A percentile compares a stretch with the other conserved stretches of the same genome.
Evolutionary conservation across 1,140 invertebrate species (phyloP).

Genomic region (Trichonephila inaurata): DNA sequence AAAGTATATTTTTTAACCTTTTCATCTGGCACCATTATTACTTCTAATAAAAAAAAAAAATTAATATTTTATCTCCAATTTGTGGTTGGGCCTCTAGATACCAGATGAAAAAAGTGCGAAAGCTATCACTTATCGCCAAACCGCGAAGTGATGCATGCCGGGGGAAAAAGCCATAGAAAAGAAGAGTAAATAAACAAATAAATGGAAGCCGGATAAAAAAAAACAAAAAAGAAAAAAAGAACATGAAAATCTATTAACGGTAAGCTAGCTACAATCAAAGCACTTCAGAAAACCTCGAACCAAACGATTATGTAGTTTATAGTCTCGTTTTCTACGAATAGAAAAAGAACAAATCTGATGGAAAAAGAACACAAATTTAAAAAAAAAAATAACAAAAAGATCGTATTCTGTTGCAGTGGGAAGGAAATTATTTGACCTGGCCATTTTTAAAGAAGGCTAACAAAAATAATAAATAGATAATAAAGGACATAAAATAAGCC

Average conservation of each 20-base stretch:
- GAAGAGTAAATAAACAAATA: neutral
- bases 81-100: too few relatives aligned
- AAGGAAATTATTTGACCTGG: slow-evolving; percentile 54
- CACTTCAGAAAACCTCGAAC: slow-evolving; percentile 60
- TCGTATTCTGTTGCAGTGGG: slow-evolving; percentile 17
- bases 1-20: too few relatives aligned
- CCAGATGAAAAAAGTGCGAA: too few relatives aligned
- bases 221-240: slow-evolving; percentile 50
- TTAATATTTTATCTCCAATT: too few relatives aligned
- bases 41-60: too few relatives aligned
- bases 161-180: slow-evolving; percentile 1
- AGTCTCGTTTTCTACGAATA: slow-evolving; percentile 45
- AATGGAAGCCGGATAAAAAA: slow-evolving; percentile 1
- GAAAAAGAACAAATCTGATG: slow-evolving; percentile 28
- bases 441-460: slow-evolving; percentile 70
- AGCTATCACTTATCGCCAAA: neutral
- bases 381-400: neutral
- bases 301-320: slow-evolving; percentile 69
- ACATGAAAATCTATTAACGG: slow-evolving; percentile 68
- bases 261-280: slow-evolving; percentile 46
- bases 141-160: neutral
- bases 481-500: slow-evolving; percentile 52
- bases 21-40: too few relatives aligned
- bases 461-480: slow-evolving; percentile 65
- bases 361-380: slow-evolving; percentile 17